These are phyloP conservation scores for Lagopus muta DNA, from an alignment of 2,113 vertebrate species.

Conservation along the genomic window DNA sequence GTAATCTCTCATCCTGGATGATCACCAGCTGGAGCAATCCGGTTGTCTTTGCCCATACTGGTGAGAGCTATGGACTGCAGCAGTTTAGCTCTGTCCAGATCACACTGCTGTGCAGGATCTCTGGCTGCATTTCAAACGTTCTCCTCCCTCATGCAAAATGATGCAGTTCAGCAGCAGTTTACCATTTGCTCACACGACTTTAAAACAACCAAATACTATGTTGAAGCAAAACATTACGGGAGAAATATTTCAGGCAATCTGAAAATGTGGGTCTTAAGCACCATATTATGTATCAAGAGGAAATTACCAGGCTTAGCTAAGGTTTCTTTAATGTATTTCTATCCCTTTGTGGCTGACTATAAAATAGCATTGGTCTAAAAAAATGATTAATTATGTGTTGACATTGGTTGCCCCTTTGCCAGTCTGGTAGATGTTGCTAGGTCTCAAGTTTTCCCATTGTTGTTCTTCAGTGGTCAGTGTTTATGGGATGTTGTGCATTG, in stretches of 20 bases:
- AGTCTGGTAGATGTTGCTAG: neutral
- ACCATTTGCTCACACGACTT: neutral
- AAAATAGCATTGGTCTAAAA: constrained; percentile 12
- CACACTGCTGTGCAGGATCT: neutral
- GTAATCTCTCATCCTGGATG: neutral
- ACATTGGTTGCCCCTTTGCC: constrained; percentile 9
- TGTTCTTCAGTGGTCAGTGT: neutral
- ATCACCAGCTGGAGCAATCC: neutral
- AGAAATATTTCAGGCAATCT: constrained; percentile 28
- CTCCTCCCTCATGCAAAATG: neutral
- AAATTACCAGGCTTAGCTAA: constrained; percentile 9
- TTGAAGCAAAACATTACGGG: constrained; percentile 9
- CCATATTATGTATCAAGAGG: constrained; percentile 2
- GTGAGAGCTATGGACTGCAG: neutral
- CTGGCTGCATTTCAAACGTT: neutral
- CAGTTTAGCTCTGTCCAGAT: neutral
- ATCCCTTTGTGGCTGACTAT: constrained; percentile 24
- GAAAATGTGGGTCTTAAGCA: constrained; percentile 49
- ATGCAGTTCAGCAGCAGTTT: constrained; percentile 4
- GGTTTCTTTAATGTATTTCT: constrained; percentile 39
- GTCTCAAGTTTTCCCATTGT: neutral
- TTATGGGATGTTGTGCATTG: neutral
- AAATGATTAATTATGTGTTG: constrained; percentile 18
- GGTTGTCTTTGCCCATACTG: neutral
- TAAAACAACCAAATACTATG: constrained; percentile 12